Base-by-base conservation (phyloP, 23 tunicate genomes). In the Halocynthia aurantium region DNA sequence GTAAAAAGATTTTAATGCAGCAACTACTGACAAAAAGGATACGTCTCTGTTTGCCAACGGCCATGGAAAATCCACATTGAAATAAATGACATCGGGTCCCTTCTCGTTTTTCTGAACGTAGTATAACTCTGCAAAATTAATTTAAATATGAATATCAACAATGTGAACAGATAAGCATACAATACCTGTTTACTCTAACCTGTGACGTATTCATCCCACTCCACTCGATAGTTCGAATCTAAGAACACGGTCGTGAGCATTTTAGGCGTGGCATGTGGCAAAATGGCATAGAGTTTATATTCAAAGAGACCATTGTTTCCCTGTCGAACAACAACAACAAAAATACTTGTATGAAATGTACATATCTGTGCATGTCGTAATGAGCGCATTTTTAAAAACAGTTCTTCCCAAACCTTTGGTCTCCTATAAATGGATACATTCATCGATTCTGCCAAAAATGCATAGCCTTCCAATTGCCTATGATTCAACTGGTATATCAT, bases 11-110 rank as follows among this genome's bases (percentile, higher is more conserved):
- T 31, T 31, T 31, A 31, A 31, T 31, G 44, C 44, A 31, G 44
- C 44, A 31, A 31, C 44, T 31, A 31, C 44, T 31, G 44, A 31
- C 44, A 19, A 19, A 85, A 85, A 85, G 84, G 90, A 76, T 81
- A 92, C 98, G 77, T 92, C 98, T 82, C 98, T 82, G 73, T 92
- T 92, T 8, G 88, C 76, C 31, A 92, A 84, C 7, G 98, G 98
- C 88, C 88, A 92, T 0, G 98, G 98, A 74, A 82, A 86, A 69
- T 92, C 98, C 72, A 92, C 85, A 78, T 92, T 92, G 76, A 92
- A 92, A 72, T 92, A 92, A 22, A 92, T 74, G 7, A 92, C 88
- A 55, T 92, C 93, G 9, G 98, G 98, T 8, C 98, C 98, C 69
- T 73, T 81, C 9, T 78, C 80, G 81, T 92, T 82, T 52, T 74